Base-by-base conservation (phyloP, 2,797 vertebrate genomes). In the Amniataba percoides region DNA sequence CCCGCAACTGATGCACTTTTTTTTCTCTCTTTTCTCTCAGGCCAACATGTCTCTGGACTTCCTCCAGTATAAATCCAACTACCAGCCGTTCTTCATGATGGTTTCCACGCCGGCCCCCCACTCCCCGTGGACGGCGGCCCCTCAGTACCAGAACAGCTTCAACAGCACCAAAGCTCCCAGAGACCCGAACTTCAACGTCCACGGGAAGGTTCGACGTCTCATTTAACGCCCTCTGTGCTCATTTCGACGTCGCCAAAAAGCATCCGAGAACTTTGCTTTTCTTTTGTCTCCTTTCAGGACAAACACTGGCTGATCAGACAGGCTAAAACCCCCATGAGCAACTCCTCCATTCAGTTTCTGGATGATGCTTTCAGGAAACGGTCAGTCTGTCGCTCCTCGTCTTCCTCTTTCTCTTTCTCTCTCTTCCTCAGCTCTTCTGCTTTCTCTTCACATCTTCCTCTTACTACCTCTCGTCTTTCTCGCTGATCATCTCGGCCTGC, bases 281-380 rank as follows among this genome's bases (percentile, higher is more conserved):
- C 0, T 56, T 15, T 7, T 27, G 3, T 79, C 21, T 70, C 12
- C 49, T 12, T 12, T 51, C 88, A 99, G 98, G 97, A 98, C 92
- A 99, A 99, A 91, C 98, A 99, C 91, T 99, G 98, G 98, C 87
- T 99, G 87, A 99, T 99, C 91, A 91, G 98, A 86, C 98, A 99
- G 93, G 98, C 98, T 36, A 99, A 97, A 91, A 98, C 97, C 9
- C 98, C 98, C 31, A 99, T 99, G 98, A 94, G 94, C 61, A 99
- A 99, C 89, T 96, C 97, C 49, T 99, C 98, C 1, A 88, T 99
- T 74, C 94, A 97, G 78, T 97, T 97, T 87, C 95, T 99, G 83
- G 97, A 99, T 74, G 90, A 96, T 3, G 97, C 97, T 21, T 99
- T 97, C 86, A 97, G 96, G 88, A 97, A 96, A 85, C 93, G 98